phyloP scores from a whole-genome alignment of 2,888 invertebrate genomes.

The Platerodrilus igneus region DNA sequence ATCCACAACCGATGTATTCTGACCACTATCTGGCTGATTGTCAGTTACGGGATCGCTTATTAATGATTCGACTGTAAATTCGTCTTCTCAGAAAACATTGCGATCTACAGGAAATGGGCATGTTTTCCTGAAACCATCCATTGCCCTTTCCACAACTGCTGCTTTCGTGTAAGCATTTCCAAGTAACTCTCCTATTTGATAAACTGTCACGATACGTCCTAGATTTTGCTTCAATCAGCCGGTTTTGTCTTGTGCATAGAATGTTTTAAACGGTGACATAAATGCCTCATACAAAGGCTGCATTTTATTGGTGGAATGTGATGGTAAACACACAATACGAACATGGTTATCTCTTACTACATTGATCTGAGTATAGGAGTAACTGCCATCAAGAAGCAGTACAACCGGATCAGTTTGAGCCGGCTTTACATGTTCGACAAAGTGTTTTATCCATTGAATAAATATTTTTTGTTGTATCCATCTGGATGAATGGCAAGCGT shows the following conservation, averaged over 20 bases:
- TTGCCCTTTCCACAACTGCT: conserved; percentile 26
- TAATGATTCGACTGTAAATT: conserved; percentile 19
- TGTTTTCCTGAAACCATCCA: too few species aligned
- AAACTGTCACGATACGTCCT: conserved; percentile 30
- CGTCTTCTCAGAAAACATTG: conserved; percentile 20
- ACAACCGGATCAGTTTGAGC: conserved; percentile 21
- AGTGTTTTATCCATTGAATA: conserved; percentile 23
- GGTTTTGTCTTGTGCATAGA: conserved; percentile 28
- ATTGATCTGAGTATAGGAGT: conserved; percentile 22
- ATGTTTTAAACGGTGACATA: conserved; percentile 31
- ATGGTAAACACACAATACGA: conserved; percentile 37
- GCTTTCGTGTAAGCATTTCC: conserved; percentile 29
- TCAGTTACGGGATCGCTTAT: background rate
- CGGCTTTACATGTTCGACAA: conserved; percentile 20
- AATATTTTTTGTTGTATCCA: conserved; percentile 27
- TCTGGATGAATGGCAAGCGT: conserved; percentile 24
- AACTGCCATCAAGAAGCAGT: conserved; percentile 23
- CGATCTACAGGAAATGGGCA: conserved; percentile 24
- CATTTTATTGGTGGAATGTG: conserved; percentile 34
- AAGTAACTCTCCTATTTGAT: conserved; percentile 29
- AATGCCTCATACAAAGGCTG: conserved; percentile 35
- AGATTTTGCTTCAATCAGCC: conserved; percentile 29
- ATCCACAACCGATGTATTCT: background rate
- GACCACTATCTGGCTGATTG: background rate
- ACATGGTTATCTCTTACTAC: conserved; percentile 22